Conservation (phyloP, 2,888 invertebrate species). For the Clusia tigrina region DNA sequence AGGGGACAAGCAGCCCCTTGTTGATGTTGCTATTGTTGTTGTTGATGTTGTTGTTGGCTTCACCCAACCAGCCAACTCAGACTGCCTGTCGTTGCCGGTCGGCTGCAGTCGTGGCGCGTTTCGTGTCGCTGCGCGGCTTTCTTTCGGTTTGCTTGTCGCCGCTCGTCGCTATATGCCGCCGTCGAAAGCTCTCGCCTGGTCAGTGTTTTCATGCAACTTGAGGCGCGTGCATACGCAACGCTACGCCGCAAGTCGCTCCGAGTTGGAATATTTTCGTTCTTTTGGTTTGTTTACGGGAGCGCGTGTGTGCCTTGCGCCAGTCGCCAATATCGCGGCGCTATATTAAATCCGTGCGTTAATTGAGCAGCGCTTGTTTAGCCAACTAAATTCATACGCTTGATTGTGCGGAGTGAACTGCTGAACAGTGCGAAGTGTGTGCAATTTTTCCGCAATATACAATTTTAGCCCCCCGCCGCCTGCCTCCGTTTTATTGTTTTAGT, state of each 20-base stretch:
- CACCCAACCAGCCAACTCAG: background rate
- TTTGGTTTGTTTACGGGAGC: background rate
- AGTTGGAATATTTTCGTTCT: background rate
- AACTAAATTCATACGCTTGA: no score
- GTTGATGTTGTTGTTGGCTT: background rate
- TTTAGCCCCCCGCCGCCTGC: no score
- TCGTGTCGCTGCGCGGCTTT: slow-evolving; percentile 4
- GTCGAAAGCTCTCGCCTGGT: slow-evolving; percentile 9
- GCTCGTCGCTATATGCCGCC: background rate
- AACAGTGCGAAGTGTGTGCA: no score
- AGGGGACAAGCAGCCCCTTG: background rate
- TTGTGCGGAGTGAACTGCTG: no score
- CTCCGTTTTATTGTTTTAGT: no score
- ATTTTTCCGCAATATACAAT: no score
- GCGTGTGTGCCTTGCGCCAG: background rate
- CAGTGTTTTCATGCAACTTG: slow-evolving; percentile 11
- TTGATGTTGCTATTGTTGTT: background rate
- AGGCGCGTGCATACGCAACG: background rate
- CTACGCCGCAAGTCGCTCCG: background rate
- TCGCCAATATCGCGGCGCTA: no score
- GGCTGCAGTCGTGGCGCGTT: background rate
- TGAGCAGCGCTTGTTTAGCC: no score
- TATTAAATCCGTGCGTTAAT: no score
- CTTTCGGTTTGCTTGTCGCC: background rate
- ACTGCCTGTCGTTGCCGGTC: slow-evolving; percentile 14